Percentiles rank a stretch among this genome's conserved stretches.
phyloP scores from a whole-genome alignment of 2,113 vertebrate genomes.

The Upupa epops region DNA sequence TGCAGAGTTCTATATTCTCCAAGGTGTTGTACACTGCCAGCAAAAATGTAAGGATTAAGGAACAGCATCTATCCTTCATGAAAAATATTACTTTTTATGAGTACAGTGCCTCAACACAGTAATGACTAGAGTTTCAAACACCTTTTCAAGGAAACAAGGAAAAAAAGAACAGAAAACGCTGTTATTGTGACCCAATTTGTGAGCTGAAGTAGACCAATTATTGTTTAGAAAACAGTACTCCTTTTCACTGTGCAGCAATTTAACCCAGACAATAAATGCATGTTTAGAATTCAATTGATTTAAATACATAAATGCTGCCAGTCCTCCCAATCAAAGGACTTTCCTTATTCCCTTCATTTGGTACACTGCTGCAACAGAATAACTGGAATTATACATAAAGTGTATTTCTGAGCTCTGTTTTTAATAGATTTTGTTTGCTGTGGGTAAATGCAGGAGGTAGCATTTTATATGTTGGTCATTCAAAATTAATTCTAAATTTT shows the following conservation, averaged over 20 bases:
- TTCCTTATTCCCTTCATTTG: not conserved
- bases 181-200: constrained; percentile 34
- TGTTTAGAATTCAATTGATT: constrained; percentile 27
- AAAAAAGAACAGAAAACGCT: not conserved
- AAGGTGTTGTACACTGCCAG: not conserved
- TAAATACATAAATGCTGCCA: not conserved
- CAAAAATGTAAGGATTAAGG: not conserved
- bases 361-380: not conserved
- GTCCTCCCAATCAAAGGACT: not conserved
- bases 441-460: not conserved
- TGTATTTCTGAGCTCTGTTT: not conserved
- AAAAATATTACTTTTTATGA: not conserved
- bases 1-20: not conserved
- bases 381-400: not conserved
- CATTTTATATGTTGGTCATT: not conserved
- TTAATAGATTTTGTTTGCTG: not conserved
- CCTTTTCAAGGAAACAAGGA: not conserved
- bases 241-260: not conserved
- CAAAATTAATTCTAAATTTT: not conserved
- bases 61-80: not conserved
- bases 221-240: constrained; percentile 12
- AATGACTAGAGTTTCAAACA: not conserved
- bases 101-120: not conserved
- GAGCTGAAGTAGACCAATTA: constrained; percentile 4
- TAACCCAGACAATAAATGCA: constrained; percentile 23